These are phyloP conservation scores for Enteromius treurensis DNA, from an alignment of 2,797 vertebrate genomes.

Conservation along the genomic window DNA sequence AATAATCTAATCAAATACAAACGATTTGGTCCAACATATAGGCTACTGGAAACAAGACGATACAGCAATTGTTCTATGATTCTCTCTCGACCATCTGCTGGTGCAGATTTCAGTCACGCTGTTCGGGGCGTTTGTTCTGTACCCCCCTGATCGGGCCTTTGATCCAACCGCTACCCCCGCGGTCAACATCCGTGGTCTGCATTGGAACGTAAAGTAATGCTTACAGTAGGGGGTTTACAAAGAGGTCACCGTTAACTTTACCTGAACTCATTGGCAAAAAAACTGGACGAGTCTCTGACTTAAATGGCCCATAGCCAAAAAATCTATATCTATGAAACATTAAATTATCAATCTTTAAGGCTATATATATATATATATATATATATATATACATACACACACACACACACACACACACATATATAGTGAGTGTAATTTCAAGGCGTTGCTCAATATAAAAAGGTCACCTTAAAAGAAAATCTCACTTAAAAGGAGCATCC, in stretches of 20 bases:
- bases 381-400: no score
- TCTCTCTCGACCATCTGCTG: constrained; percentile 76
- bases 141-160: constrained; percentile 73
- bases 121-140: constrained; percentile 75
- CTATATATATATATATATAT: no score
- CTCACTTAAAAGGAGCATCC: neutral
- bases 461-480: constrained; percentile 35
- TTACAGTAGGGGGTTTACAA: constrained; percentile 54
- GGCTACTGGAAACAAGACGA: neutral
- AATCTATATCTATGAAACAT: no score
- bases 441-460: neutral
- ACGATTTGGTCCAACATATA: neutral
- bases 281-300: neutral
- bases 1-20: neutral
- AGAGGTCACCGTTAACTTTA: constrained; percentile 55
- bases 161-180: constrained; percentile 67
- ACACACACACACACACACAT: no score
- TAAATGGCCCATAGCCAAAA: neutral
- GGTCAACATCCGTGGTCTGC: constrained; percentile 45
- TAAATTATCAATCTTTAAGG: no score
- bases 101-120: constrained; percentile 74
- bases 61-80: neutral
- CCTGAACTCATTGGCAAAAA: constrained; percentile 31
- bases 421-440: neutral
- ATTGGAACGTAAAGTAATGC: constrained; percentile 55